Percentiles rank a stretch among this genome's conserved stretches.
These are phyloP conservation scores for Orthosia gracilis DNA, from an alignment of 2,888 invertebrate genomes.

Conservation along the genomic window DNA sequence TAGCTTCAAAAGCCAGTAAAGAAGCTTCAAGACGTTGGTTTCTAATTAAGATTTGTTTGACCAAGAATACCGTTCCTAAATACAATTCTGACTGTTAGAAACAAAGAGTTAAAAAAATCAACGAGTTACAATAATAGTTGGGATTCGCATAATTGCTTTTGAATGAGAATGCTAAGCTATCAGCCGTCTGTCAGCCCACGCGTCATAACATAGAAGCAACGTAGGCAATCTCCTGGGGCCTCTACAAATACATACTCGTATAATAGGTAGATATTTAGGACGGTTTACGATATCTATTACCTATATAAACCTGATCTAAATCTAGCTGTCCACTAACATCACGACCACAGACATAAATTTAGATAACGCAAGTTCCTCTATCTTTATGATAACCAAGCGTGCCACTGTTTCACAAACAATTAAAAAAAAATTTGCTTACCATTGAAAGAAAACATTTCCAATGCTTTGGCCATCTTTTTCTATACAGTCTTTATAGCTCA, in stretches of 20 bases:
- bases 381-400: no score
- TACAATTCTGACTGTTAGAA: not conserved
- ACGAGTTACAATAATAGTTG: not conserved
- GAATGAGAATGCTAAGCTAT: not conserved
- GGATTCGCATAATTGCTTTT: not conserved
- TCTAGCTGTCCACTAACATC: not conserved
- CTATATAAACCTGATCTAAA: not conserved
- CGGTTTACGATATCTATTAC: not conserved
- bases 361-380: no score
- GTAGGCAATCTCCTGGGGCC: not conserved
- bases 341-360: no score
- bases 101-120: not conserved
- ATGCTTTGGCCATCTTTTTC: no score
- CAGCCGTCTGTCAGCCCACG: not conserved
- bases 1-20: no score
- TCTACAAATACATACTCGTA: not conserved
- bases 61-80: no score
- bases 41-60: no score
- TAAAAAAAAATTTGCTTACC: no score
- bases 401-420: no score
- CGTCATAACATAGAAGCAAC: not conserved
- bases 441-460: no score
- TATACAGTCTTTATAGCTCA: no score
- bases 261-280: not conserved
- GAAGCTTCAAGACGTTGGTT: no score